Evolutionary conservation across 2,797 vertebrate species (phyloP), one percentile per base, ranked within the genome.

Genomic region (Brachyrhaphis roseni): DNA sequence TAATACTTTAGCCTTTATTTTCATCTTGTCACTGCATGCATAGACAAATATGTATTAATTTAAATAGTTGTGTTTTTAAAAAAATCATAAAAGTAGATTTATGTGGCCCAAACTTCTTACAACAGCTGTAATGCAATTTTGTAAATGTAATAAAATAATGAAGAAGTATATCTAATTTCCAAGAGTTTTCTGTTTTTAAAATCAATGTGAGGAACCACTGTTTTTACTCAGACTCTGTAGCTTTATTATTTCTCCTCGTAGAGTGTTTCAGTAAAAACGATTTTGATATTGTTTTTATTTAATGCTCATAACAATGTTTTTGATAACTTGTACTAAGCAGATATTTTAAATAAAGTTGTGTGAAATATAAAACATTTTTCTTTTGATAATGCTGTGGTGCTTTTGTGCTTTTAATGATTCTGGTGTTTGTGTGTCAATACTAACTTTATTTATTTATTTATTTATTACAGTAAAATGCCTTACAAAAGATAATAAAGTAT

Each of bases 311-410:
- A 77, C 18, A 79, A 34, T 80, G 15, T 72, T 57, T 78, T 34
- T 66, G 36, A 76, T 72, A 80, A 49, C 34, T 74, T 28, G 49
- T 41, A 28, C 70, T 55, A 7, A 71, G 28, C 5, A 70, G 10
- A 72, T 20, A 18, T 68, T 53, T 59, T 28, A 36, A 78, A 51
- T 8, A 8, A 59, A 66, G 59, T 47, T 18, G 31, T 15, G 49
- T 43, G 39, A 47, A 57, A 46, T 45, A 72, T 87, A 62, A 78
- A 78, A 84, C 0, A 59, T 20, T 72, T 80, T 86, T 81, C 23
- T 82, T 75, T 81, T 75, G 23, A 2, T 1, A 8, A 11, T 36
- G 59, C 51, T 74, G 80, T 84, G 73, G 43, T 77, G 36, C 46
- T 74, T 81, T 79, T 80, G 79, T 36, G 41, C 23, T 43, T 78